These are phyloP conservation scores for Piscicola geometra DNA, from an alignment of 2,888 invertebrate genomes.

Conservation along the genomic window DNA sequence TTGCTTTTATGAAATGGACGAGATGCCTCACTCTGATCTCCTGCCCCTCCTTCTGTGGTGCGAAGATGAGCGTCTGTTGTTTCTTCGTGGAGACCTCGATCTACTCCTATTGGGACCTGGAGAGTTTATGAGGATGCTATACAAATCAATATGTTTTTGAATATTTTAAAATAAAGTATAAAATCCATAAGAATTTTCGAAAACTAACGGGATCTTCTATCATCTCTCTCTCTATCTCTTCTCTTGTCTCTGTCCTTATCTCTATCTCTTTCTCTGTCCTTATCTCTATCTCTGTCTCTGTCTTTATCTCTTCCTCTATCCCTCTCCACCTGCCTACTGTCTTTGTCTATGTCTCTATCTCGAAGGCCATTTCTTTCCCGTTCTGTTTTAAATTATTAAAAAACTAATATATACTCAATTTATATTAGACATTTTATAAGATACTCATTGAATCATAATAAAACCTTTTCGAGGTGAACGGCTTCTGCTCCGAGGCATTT, in stretches of 20 bases:
- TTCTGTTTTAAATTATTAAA: too few species aligned
- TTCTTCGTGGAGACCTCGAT: conserved; percentile 9
- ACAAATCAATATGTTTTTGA: too few species aligned
- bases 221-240: conserved; percentile 2
- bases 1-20: too few species aligned
- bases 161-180: background rate
- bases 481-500: conserved; percentile 17
- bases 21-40: conserved; percentile 5
- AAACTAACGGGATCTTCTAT: background rate
- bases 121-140: too few species aligned
- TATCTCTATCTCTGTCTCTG: background rate
- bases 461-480: background rate
- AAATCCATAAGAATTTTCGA: background rate
- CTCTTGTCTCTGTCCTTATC: background rate
- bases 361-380: too few species aligned
- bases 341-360: background rate
- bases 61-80: conserved; percentile 9
- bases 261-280: background rate
- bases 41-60: conserved; percentile 6
- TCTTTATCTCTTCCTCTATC: background rate
- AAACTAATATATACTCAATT: too few species aligned
- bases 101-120: background rate
- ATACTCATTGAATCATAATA: too few species aligned
- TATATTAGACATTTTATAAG: too few species aligned
- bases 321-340: background rate